Conservation (phyloP, 2,113 vertebrate species). For the Myrmophylax atrothorax region DNA sequence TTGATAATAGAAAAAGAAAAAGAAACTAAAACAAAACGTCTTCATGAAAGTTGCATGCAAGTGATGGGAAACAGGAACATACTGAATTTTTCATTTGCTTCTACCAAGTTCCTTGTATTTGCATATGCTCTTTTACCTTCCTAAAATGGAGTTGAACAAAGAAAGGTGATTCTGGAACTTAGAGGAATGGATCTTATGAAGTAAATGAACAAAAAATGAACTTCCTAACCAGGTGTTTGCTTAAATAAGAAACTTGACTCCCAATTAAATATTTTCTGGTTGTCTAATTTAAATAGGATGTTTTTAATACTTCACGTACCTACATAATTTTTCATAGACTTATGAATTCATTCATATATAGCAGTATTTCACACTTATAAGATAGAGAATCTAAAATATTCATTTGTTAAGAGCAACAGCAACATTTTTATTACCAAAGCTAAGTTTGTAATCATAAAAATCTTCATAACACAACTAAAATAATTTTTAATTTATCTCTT, state of each 20-base stretch:
- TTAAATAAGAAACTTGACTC: not conserved
- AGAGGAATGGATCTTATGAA: not conserved
- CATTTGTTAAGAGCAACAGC: not conserved
- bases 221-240: not conserved
- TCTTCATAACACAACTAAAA: not conserved
- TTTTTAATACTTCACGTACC: not conserved
- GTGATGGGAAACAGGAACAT: not conserved
- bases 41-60: not conserved
- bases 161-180: not conserved
- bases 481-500: not conserved
- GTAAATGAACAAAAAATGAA: not conserved
- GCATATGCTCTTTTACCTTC: not conserved
- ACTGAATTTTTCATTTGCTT: not conserved
- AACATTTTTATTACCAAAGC: not conserved
- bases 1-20: no score
- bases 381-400: not conserved
- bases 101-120: not conserved
- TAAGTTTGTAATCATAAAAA: not conserved
- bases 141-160: not conserved
- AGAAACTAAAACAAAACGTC: no score
- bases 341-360: not conserved
- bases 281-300: not conserved
- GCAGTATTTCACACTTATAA: not conserved
- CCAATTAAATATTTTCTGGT: not conserved
- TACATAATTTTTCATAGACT: not conserved